phyloP scores from a whole-genome alignment of 1,140 invertebrate species.

The Brachionus calyciflorus region DNA sequence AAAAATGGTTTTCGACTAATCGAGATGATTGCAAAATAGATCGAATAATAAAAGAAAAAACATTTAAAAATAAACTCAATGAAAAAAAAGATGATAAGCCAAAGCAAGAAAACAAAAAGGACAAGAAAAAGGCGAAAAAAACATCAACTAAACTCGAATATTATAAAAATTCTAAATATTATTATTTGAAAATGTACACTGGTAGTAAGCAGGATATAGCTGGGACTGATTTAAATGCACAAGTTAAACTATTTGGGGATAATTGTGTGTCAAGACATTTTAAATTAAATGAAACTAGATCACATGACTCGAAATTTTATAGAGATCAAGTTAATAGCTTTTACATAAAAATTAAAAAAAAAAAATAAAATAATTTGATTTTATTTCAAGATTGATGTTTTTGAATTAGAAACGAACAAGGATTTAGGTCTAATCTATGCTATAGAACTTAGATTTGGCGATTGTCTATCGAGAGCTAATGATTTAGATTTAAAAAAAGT shows the following conservation, averaged over 20 bases:
- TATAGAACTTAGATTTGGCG: neutral
- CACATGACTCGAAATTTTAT: neutral
- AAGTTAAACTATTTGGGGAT: conserved; percentile 36
- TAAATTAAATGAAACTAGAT: conserved; percentile 22
- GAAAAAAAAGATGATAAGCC: neutral
- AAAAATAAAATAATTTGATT: neutral
- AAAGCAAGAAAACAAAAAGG: neutral
- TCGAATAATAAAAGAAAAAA: conserved; percentile 55
- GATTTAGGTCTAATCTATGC: conserved; percentile 37
- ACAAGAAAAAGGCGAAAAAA: neutral
- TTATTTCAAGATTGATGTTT: conserved; percentile 26
- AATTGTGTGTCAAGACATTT: neutral
- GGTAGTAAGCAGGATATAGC: conserved; percentile 10
- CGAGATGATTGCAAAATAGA: conserved; percentile 59
- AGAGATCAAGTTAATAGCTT: conserved; percentile 34
- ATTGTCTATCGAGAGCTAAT: conserved; percentile 3
- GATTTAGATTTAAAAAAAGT: conserved; percentile 43
- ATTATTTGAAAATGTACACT: conserved; percentile 22
- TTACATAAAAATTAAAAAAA: neutral
- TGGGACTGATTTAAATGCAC: conserved; percentile 14
- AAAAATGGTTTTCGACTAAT: conserved; percentile 58
- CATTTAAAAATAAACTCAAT: neutral
- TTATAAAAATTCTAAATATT: neutral
- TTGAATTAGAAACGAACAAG: neutral
- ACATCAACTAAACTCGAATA: neutral